phyloP scores from a whole-genome alignment of 2,888 invertebrate species.

The Aspidiotus destructor region DNA sequence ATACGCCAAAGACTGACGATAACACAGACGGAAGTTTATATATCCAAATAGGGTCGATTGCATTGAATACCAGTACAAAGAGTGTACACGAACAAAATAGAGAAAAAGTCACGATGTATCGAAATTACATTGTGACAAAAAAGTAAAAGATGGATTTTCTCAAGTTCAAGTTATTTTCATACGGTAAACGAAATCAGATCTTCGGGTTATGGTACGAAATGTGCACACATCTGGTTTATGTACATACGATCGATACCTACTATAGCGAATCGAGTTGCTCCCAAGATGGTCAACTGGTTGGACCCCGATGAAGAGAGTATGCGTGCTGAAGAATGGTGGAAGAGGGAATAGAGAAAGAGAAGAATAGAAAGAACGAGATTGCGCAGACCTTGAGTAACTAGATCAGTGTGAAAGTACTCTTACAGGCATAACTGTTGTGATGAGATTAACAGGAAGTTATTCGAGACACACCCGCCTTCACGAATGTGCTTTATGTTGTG shows the following conservation, averaged over 20 bases:
- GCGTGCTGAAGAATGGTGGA: no score
- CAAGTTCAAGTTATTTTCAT: slow-evolving; percentile 15
- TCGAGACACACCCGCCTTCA: slow-evolving; percentile 16
- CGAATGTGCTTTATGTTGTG: neutral
- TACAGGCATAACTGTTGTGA: slow-evolving; percentile 26
- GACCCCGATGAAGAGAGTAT: no score
- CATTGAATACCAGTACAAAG: no score
- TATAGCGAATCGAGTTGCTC: slow-evolving; percentile 15
- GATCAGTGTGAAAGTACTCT: slow-evolving; percentile 33
- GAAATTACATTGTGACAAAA: slow-evolving; percentile 15
- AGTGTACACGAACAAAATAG: neutral
- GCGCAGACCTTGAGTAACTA: slow-evolving; percentile 31
- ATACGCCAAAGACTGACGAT: no score
- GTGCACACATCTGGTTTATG: slow-evolving; percentile 19
- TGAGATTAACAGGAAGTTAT: slow-evolving; percentile 32
- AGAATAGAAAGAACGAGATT: slow-evolving; percentile 29
- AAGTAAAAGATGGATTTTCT: slow-evolving; percentile 15
- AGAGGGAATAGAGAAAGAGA: neutral
- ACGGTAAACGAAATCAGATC: slow-evolving; percentile 18
- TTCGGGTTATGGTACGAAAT: slow-evolving; percentile 13
- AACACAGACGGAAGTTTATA: no score
- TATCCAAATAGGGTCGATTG: no score
- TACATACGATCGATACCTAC: slow-evolving; percentile 19
- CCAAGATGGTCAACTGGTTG: slow-evolving; percentile 31
- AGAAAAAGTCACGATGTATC: slow-evolving; percentile 4